Conservation (phyloP, 1,140 invertebrate species). For the Stegodyphus dumicola region DNA sequence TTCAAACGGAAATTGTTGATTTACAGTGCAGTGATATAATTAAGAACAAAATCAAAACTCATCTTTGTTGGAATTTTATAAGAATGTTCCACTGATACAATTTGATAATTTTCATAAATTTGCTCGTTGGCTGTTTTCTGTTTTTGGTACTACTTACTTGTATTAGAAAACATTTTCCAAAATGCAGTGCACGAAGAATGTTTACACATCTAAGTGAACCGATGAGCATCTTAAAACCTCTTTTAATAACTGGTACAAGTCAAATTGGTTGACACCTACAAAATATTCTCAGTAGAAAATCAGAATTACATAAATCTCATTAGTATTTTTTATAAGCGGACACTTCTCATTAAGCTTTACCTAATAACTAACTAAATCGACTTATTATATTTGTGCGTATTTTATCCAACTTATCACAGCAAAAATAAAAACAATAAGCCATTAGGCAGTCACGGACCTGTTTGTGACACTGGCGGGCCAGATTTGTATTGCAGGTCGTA, state of each 20-base stretch:
- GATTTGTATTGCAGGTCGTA: too few species aligned
- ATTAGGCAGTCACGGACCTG: too few species aligned
- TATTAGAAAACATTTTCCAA: slow-evolving; percentile 1
- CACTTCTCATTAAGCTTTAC: neutral
- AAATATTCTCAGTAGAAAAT: slow-evolving; percentile 1
- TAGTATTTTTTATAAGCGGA: slow-evolving; percentile 3
- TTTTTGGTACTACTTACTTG: slow-evolving; percentile 5
- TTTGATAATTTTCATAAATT: too few species aligned
- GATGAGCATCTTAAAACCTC: slow-evolving; percentile 5
- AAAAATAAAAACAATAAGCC: too few species aligned
- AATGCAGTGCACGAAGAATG: slow-evolving; percentile 4
- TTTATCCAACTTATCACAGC: too few species aligned
- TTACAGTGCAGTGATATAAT: neutral
- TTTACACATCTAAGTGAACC: neutral
- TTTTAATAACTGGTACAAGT: slow-evolving; percentile 8
- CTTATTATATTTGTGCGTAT: too few species aligned
- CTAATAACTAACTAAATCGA: too few species aligned
- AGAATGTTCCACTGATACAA: neutral
- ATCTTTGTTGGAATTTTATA: slow-evolving; percentile 8
- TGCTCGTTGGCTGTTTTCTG: neutral
- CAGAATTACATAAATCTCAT: slow-evolving; percentile 18
- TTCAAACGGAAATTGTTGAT: slow-evolving; percentile 3
- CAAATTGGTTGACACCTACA: neutral
- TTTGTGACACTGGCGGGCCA: too few species aligned
- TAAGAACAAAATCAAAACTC: slow-evolving; percentile 2